A percentile compares a stretch with the other conserved stretches of the same genome.
Conservation (phyloP, 2,113 vertebrate genomes). For the Pseudopipra pipra region DNA sequence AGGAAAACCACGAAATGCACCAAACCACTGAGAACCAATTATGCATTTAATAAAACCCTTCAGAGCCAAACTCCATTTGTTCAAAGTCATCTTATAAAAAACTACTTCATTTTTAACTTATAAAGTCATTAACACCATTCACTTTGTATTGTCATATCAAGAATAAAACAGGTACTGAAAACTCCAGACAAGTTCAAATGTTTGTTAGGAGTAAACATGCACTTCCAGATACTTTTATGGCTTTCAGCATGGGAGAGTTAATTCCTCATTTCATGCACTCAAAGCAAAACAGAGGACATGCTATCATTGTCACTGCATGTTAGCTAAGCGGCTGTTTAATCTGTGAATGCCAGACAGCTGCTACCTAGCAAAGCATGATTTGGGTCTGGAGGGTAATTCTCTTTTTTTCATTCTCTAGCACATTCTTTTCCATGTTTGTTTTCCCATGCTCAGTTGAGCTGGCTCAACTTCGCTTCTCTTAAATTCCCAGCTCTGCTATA, state of each 20-base stretch:
- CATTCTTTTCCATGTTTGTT: conserved; percentile 51
- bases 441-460: conserved; percentile 24
- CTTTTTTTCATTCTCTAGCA: conserved; percentile 26
- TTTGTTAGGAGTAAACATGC: neutral
- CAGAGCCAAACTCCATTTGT: neutral
- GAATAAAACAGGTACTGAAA: neutral
- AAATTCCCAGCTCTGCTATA: neutral
- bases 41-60: neutral
- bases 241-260: conserved; percentile 1
- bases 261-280: conserved; percentile 9
- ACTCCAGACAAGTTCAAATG: neutral
- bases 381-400: conserved; percentile 21
- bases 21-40: neutral
- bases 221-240: neutral
- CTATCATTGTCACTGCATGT: neutral
- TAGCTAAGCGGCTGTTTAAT: conserved; percentile 10
- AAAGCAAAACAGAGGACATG: conserved; percentile 4
- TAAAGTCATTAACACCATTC: neutral
- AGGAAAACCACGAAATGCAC: neutral
- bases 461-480: neutral
- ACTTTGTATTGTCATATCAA: neutral
- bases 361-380: conserved; percentile 42
- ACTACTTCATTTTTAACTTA: neutral
- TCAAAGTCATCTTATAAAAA: neutral
- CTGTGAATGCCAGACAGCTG: conserved; percentile 46